Percentiles rank a stretch among this genome's conserved stretches.
Evolutionary conservation across 2,113 vertebrate species (phyloP).

Genomic region (Anthoscopus minutus): DNA sequence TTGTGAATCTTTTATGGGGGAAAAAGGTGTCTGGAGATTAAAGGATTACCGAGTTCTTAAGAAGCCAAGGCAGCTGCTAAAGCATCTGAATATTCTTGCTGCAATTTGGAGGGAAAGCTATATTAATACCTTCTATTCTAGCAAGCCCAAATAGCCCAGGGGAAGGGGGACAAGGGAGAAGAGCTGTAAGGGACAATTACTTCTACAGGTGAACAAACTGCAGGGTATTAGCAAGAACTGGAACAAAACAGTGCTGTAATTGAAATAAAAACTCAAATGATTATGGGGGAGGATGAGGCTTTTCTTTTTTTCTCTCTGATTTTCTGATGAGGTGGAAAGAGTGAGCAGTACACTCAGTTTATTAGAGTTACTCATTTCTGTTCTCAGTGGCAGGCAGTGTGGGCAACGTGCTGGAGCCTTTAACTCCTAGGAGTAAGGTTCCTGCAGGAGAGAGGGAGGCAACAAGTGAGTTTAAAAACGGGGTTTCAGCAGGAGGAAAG

Average conservation of each 20-base stretch:
- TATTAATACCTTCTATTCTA: slow-evolving; percentile 56
- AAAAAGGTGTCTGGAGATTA: slow-evolving; percentile 77
- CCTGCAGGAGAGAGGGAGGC: background rate
- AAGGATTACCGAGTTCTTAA: slow-evolving; percentile 81
- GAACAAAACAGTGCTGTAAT: background rate
- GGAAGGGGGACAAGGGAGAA: background rate
- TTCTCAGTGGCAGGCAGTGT: background rate
- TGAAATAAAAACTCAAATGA: slow-evolving; percentile 2
- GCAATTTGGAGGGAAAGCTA: slow-evolving; percentile 65
- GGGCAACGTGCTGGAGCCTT: background rate
- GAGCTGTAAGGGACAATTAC: background rate
- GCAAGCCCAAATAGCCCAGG: slow-evolving; percentile 14
- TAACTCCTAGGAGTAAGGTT: background rate
- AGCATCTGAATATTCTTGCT: slow-evolving; percentile 71
- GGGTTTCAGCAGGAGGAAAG: background rate
- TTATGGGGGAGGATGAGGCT: background rate
- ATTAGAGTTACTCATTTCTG: background rate
- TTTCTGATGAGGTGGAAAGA: slow-evolving; percentile 44
- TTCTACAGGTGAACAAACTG: slow-evolving; percentile 48
- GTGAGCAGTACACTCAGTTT: background rate
- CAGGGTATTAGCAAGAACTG: background rate
- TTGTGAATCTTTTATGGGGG: slow-evolving; percentile 74
- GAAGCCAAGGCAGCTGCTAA: slow-evolving; percentile 74
- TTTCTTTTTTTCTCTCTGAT: background rate
- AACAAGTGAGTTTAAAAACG: background rate